A percentile compares a stretch with the other conserved stretches of the same genome.
Evolutionary conservation across 35 echinoderm and acorn worm species (phyloP).

Genomic region (Heliocidaris tuberculata): DNA sequence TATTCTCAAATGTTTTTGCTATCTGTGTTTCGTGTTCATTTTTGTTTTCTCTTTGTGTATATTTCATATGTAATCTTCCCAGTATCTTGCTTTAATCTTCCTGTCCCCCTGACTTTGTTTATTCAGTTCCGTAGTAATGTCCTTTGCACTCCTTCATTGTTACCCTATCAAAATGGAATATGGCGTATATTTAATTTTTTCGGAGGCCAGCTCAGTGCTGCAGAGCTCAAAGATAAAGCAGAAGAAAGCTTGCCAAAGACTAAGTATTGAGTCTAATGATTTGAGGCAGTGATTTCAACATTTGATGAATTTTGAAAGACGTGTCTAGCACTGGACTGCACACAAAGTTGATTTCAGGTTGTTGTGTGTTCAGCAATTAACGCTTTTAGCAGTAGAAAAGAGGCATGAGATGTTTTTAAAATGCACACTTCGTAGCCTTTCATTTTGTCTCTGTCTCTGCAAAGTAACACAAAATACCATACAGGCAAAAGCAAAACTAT

Average conservation of each 20-base stretch:
- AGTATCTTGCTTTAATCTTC: background rate
- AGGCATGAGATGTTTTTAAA: background rate
- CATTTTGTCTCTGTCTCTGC: background rate
- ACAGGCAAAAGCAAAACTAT: background rate
- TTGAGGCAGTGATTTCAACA: background rate
- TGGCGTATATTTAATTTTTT: background rate
- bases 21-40: background rate
- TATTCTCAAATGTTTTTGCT: background rate
- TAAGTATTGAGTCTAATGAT: background rate
- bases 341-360: background rate
- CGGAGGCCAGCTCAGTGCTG: background rate
- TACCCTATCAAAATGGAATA: background rate
- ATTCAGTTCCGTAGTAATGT: constrained; percentile 11
- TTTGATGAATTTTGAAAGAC: background rate
- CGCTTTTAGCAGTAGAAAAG: background rate
- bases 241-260: background rate
- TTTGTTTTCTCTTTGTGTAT: background rate
- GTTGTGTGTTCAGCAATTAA: background rate
- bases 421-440: background rate
- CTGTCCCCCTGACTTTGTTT: background rate
- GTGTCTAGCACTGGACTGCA: background rate
- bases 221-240: background rate
- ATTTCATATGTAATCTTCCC: background rate
- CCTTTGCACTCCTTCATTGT: constrained; percentile 14
- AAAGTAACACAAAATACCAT: background rate